Evolutionary conservation across 2,888 invertebrate species (phyloP), one percentile per base, ranked within the genome.

Genomic region (Coenonympha glycerion): DNA sequence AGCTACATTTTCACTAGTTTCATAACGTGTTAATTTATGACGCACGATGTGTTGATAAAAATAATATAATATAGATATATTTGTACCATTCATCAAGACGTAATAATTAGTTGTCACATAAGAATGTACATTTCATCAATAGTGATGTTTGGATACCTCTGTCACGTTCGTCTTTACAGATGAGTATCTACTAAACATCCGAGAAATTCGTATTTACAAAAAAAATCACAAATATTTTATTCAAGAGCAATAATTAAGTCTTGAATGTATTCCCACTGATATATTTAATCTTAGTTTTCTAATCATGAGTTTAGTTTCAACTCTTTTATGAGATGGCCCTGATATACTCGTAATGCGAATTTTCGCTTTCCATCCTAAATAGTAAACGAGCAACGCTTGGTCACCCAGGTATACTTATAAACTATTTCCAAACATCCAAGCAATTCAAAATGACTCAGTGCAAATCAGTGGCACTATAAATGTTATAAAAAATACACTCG

Each of bases 401-500:
- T n/a, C n/a, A n/a, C n/a, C n/a, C n/a, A n/a, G n/a, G n/a, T n/a
- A n/a, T n/a, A n/a, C n/a, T n/a, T n/a, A n/a, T n/a, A n/a, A n/a
- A n/a, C n/a, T n/a, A n/a, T n/a, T n/a, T n/a, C n/a, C n/a, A n/a
- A n/a, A n/a, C n/a, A n/a, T 15, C 8, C 8, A 19, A 22, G 1
- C 8, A 37, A 37, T 22, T 37, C 13, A 37, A 22, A 37, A 6
- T 46, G 46, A 49, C 1, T 49, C 49, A 46, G 13, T 26, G 31
- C 18, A 6, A 11, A 46, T 39, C 11, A 36, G 11, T 40, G 6
- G 19, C 21, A 30, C 9, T 37, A 11, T 15, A 16, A n/a, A n/a
- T n/a, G n/a, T n/a, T n/a, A n/a, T n/a, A n/a, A n/a, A n/a, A 46
- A 49, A 41, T 22, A 22, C 53, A 18, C 13, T 45, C 69, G 71